Base-by-base conservation (phyloP, 2,797 vertebrate genomes). In the Hydrocynus forskahlii region DNA sequence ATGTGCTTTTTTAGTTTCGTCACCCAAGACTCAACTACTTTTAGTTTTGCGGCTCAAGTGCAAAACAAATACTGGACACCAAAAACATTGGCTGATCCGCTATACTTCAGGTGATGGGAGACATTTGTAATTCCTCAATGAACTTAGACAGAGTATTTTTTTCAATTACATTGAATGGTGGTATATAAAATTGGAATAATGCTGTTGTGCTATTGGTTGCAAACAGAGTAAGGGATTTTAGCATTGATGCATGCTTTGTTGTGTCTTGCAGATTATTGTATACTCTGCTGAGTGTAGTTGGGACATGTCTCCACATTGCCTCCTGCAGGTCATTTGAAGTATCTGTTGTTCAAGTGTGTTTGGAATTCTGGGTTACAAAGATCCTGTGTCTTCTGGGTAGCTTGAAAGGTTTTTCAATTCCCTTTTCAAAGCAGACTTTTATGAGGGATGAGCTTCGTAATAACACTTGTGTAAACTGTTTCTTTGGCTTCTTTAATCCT, bases 251-350 rank as follows among this genome's bases (percentile, higher is more conserved):
- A 23, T 57, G 38, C 48, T 57, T 71, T 52, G 50, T 55, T 72
- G 48, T n/a, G n/a, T 59, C 54, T 74, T 29, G 14, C 29, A 38
- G 72, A 45, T 59, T 14, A 21, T 29, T 59, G 40, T 38, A 29
- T 6, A 25, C 25, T 72, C 35, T 55, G 25, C 48, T 67, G 52
- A 67, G 21, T 23, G 25, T 64, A 45, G 29, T 54, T 6, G 2
- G 17, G 4, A 14, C 8, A 8, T 19, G 66, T 70, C 48, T 72
- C 23, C 64, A 84, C 75, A 73, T 78, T 83, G 81, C 83, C 85
- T 68, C 75, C 81, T 86, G 71, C 66, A 78, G 83, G 76, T 25
- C 71, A 54, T 17, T 35, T 71, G 64, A 71, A 82, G 52, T 7
- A 55, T 78, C 48, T 63, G 69, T 78, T 13, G 29, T 69, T n/a